phyloP scores from a whole-genome alignment of 2,797 vertebrate species.

The Hippopotamyrus pictus region DNA sequence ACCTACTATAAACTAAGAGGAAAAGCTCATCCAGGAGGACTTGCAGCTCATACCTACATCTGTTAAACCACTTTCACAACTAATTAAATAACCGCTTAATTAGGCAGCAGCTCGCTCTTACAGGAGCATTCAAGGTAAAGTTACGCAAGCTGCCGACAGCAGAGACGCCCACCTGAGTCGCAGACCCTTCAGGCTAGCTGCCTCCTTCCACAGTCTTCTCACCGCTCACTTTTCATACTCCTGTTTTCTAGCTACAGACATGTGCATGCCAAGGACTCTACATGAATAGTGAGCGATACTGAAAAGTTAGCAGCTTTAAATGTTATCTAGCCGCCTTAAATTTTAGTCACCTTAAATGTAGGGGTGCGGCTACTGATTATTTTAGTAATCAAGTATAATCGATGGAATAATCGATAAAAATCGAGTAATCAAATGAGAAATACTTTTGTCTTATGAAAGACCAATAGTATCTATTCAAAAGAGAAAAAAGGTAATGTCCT shows the following conservation, averaged over 20 bases:
- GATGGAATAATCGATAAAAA: too few species aligned
- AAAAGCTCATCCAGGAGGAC: background rate
- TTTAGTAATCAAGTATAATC: background rate
- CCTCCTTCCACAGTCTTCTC: background rate
- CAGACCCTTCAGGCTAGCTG: background rate
- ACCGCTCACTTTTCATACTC: background rate
- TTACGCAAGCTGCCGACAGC: background rate
- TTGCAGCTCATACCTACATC: background rate
- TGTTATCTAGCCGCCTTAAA: background rate
- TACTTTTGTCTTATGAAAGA: background rate
- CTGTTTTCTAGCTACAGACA: background rate
- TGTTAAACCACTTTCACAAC: background rate
- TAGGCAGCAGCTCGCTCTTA: background rate
- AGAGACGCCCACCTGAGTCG: background rate
- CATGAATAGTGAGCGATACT: background rate
- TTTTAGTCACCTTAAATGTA: background rate
- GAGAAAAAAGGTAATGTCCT: background rate
- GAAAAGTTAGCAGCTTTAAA: background rate
- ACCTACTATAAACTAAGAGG: background rate
- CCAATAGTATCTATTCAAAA: background rate
- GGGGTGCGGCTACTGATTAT: background rate
- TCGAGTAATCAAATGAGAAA: background rate
- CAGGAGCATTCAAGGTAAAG: slow-evolving; percentile 10
- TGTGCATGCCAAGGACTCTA: background rate
- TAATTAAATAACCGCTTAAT: background rate